Conservation (phyloP, 2,888 invertebrate genomes). For the Monoplex corrugatus region DNA sequence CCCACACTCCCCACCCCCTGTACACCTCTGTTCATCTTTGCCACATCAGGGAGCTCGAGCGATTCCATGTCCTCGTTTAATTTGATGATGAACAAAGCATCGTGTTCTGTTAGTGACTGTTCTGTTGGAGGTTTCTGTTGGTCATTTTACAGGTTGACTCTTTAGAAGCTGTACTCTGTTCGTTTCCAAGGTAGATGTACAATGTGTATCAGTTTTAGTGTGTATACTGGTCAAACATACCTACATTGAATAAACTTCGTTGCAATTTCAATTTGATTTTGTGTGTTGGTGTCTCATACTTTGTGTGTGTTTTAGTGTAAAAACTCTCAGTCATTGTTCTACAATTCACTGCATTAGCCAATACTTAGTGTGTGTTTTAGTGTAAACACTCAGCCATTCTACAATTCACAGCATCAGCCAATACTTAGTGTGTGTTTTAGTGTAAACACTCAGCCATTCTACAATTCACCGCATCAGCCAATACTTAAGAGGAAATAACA, state of each 20-base stretch:
- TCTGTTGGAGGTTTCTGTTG: neutral
- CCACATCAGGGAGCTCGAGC: too few relatives aligned
- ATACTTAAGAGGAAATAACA: too few relatives aligned
- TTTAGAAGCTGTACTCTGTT: neutral
- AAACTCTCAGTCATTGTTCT: too few relatives aligned
- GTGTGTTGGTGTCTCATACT: neutral
- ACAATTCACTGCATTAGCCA: too few relatives aligned
- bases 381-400: too few relatives aligned
- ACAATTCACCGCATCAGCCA: neutral
- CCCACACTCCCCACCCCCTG: too few relatives aligned
- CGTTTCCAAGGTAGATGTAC: constrained; percentile 22
- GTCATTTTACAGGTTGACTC: constrained; percentile 20
- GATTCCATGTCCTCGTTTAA: too few relatives aligned
- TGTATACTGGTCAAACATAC: constrained; percentile 42
- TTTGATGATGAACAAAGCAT: too few relatives aligned
- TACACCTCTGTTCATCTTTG: too few relatives aligned
- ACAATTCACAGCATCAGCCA: too few relatives aligned
- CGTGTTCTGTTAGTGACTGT: neutral
- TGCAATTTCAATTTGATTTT: constrained; percentile 32
- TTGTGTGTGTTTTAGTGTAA: neutral
- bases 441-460: neutral
- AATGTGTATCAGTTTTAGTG: constrained; percentile 23
- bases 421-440: too few relatives aligned
- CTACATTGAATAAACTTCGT: constrained; percentile 40
- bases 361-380: too few relatives aligned